Conservation (phyloP, 2,888 invertebrate species). For the Marronus borbonicus region DNA sequence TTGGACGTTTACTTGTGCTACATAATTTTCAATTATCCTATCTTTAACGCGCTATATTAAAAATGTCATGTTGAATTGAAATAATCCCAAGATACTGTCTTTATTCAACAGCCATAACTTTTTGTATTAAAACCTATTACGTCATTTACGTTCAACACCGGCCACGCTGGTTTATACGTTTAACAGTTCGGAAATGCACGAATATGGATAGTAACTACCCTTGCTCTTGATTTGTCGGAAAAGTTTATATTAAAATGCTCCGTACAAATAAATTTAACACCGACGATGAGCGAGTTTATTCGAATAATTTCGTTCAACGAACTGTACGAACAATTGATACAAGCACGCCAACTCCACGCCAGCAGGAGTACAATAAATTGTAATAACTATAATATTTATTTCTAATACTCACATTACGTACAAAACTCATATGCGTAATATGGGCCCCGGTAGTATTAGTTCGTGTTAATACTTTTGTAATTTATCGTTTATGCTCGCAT, state of each 20-base stretch:
- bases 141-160: too few relatives aligned
- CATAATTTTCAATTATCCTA: too few relatives aligned
- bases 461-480: constrained; percentile 6
- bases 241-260: constrained; percentile 13
- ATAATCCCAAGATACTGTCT: too few relatives aligned
- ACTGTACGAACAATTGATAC: constrained; percentile 6
- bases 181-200: not conserved
- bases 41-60: too few relatives aligned
- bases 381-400: constrained; percentile 18
- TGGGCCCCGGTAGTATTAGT: constrained; percentile 12
- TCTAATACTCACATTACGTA: constrained; percentile 11
- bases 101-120: too few relatives aligned
- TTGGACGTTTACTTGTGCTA: too few relatives aligned
- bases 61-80: too few relatives aligned
- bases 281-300: not conserved
- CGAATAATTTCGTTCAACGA: constrained; percentile 1
- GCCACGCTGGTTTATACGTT: too few relatives aligned
- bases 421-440: constrained; percentile 9
- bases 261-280: not conserved
- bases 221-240: constrained; percentile 7
- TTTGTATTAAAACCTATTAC: too few relatives aligned
- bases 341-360: not conserved
- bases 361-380: constrained; percentile 25
- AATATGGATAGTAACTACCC: not conserved
- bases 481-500: not conserved